Evolutionary conservation across 64 coral and sea anemone genomes (phyloP), one percentile per base, ranked within the genome.

Genomic region (Astreopora myriophthalma): DNA sequence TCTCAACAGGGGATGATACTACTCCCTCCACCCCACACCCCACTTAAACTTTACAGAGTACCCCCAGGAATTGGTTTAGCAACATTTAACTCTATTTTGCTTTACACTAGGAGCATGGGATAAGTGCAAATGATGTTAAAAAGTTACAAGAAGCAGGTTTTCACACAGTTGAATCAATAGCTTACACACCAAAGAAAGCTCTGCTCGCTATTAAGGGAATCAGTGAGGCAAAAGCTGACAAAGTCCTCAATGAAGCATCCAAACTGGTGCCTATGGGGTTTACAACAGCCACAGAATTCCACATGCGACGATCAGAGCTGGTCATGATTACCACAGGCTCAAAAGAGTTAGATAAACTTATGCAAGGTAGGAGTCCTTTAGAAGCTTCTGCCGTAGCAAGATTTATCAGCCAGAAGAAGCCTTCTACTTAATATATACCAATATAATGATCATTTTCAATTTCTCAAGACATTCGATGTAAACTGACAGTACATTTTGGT

Each of bases 201-300:
- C 88, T 99, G 14, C 91, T 95, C 46, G 67, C 65, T 31, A 99
- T 99, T 9, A 99, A 99, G 68, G 94, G 94, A 48, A 99, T 99
- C 26, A 99, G 97, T 92, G 97, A 99, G 32, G 97, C 97, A 69
- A 99, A 99, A 86, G 97, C 97, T n/a, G 97, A 99, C 33, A 99
- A 99, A 78, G 86, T 99, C 12, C 94, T 93, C 68, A 95, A 96
- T 19, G 97, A 96, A 88, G 90, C 97, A 14, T 93, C 87, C 3
- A 99, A 99, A 72, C 91, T 99, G 33, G 88, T 99, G 14, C 97
- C 97, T 1, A 99, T 99, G 97, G 97, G 97, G 1, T 99, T 99
- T 64, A 99, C 97, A 78, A 99, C 97, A 27, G 97, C 97, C 20
- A 99, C 97, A 29, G 97, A 99, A 72, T 99, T 99, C 30, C 97